Percentiles rank a stretch among this genome's conserved stretches.
Evolutionary conservation across 1,140 invertebrate species (phyloP).

Genomic region (Cyclina sinensis): DNA sequence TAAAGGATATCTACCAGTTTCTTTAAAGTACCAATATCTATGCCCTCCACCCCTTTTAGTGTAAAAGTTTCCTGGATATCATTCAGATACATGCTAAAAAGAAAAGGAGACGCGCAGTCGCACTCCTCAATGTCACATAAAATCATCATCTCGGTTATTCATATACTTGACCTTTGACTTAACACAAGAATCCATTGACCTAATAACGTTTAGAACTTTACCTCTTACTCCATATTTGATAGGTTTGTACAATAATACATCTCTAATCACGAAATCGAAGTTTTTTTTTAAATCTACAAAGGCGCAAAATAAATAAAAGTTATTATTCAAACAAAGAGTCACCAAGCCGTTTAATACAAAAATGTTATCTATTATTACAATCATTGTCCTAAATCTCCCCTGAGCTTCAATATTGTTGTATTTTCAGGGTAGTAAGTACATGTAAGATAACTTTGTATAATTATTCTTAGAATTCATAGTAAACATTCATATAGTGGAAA

Average conservation of each 20-base stretch:
- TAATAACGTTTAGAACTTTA: constrained; percentile 28
- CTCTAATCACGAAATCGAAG: constrained; percentile 38
- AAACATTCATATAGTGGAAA: too few species aligned
- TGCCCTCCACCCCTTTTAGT: background rate
- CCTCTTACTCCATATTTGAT: constrained; percentile 29
- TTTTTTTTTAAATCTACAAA: constrained; percentile 56
- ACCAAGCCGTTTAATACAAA: constrained; percentile 35
- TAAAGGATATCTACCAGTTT: too few species aligned
- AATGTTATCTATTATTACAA: constrained; percentile 13
- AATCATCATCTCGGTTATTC: background rate
- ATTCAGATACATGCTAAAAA: constrained; percentile 58
- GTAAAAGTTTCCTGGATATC: constrained; percentile 5
- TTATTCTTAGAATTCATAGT: too few species aligned
- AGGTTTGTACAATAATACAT: constrained; percentile 25
- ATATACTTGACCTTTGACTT: constrained; percentile 34
- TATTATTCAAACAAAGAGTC: background rate
- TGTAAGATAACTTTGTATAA: too few species aligned
- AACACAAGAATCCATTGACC: constrained; percentile 55
- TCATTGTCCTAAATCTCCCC: too few species aligned
- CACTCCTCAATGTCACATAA: constrained; percentile 4
- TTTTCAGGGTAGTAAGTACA: too few species aligned
- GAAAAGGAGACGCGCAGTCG: constrained; percentile 53
- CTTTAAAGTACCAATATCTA: constrained; percentile 12
- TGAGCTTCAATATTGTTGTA: too few species aligned
- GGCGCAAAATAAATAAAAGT: constrained; percentile 37